Conservation (phyloP, 2,888 invertebrate species). For the Podotricha telesiphe region DNA sequence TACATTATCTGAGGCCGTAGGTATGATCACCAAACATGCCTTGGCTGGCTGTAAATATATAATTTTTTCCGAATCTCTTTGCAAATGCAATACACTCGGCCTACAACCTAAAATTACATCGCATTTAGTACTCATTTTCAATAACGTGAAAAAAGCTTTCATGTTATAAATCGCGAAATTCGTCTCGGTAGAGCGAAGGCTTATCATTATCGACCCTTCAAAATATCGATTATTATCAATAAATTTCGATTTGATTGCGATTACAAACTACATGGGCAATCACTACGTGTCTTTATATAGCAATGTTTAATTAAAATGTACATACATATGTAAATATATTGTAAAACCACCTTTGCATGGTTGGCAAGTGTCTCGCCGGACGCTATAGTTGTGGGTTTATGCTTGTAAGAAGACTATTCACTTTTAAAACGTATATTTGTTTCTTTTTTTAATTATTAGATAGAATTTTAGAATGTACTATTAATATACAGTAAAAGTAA, state of each 20-base stretch:
- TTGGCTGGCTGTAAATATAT: neutral
- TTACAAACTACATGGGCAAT: conserved; percentile 18
- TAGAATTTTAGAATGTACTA: no score
- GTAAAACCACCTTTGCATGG: no score
- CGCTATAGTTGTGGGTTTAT: no score
- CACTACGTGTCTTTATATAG: conserved; percentile 16
- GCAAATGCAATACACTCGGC: no score
- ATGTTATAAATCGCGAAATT: conserved; percentile 53
- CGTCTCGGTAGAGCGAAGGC: conserved; percentile 55
- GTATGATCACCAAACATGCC: neutral
- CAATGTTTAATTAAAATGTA: conserved; percentile 14
- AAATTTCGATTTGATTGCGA: conserved; percentile 47
- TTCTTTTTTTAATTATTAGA: no score
- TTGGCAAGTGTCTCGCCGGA: no score
- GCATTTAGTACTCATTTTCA: conserved; percentile 37
- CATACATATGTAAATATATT: neutral
- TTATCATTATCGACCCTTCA: conserved; percentile 60
- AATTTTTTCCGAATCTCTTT: neutral
- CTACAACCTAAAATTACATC: conserved; percentile 24
- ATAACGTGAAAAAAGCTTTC: conserved; percentile 48
- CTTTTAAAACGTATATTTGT: no score
- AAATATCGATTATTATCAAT: conserved; percentile 49
- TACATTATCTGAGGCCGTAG: no score
- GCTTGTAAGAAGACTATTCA: no score
- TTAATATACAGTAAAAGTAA: no score